Evolutionary conservation across 2,888 invertebrate species (phyloP), one percentile per base, ranked within the genome.

Genomic region (Matsumyia berberina): DNA sequence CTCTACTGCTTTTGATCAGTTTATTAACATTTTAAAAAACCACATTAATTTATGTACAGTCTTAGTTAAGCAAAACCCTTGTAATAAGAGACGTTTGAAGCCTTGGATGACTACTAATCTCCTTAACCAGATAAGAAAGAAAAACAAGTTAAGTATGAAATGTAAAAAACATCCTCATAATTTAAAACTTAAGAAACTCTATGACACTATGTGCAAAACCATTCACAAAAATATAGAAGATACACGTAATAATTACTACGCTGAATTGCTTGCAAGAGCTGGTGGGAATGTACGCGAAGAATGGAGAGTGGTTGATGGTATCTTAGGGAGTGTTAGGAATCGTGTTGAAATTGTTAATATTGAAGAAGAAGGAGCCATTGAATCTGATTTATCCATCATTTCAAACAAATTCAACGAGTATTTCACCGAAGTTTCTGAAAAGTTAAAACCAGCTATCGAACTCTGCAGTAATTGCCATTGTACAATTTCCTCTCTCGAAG

Each of bases 381-480:
- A 8, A 8, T 33, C 33, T 33, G 33, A 33, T 8, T 33, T 33
- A 9, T 9, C 4, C 6, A 8, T 33, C 24, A 24, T 24, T 24
- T 24, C 24, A 39, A 29, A 57, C 11, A 17, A 19, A 19, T 57
- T 57, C 37, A 57, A 17, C 6, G 35, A 57, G 6, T 6, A 57
- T 57, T 58, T 58, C n/a, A 24, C 39, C 3, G 39, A 39, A 58
- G 39, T 58, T 39, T 39, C 39, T 58, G 39, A 39, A 39, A 58
- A 39, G 12, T 39, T 39, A 1, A 58, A 19, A 15, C 33, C 58
- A 58, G 24, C 24, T 24, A 24, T 24, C 24, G 24, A 24, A 4
- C 24, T 4, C 24, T 24, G 24, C 24, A 24, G 2, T 3, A 24
- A 24, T 24, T 24, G 24, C 24, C 2, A 24, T 24, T 24, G 24